Base-by-base conservation (phyloP, 1,140 invertebrate species). In the Tetramorium parvispinum region DNA sequence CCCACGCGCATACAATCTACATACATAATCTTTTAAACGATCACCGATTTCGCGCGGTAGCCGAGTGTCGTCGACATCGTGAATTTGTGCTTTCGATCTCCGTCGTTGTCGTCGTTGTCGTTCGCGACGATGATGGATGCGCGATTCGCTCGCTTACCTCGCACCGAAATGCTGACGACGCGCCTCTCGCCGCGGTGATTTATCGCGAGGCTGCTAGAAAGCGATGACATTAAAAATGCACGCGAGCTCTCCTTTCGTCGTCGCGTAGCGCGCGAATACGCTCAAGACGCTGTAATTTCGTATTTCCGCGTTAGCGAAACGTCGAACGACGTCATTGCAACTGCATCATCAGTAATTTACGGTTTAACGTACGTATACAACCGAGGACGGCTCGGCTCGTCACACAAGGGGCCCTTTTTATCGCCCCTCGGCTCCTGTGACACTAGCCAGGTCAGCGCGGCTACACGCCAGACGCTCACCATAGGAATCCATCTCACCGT, bases 111-210 rank as follows among this genome's bases (percentile, higher is more conserved):
- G 18, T 65, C 57, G 76, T 43, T 27, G 46, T 71, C 78, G 65
- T 57, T 71, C 21, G 32, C 61, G 65, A 82, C 78, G 78, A 82
- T 82, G 78, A 82, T 82, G 65, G 66, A 82, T 82, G 78, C 51
- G 37, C 24, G 78, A 82, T 82, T 82, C 66, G 65, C 78, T 82
- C 78, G 78, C 78, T 82, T 71, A 57, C 46, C 51, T 71, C 65
- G 37, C 37, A 7, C 57, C 40, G 65, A 82, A 82, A 82, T 7
- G 78, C 78, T 82, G 78, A 82, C 65, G 24, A 57, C 37, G 37
- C 65, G 78, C 21, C 46, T 81, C 63, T 70, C 65, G 46, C 10
- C 51, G 51, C 49, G 21, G 51, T 82, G 78, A 82, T 82, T 82
- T 82, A 82, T 82, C 78, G 78, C 65, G 65, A 46, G 37, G 0